A percentile compares a stretch with the other conserved stretches of the same genome.
Evolutionary conservation across 2,113 vertebrate genomes (phyloP).

Genomic region (Chiloscyllium plagiosum): DNA sequence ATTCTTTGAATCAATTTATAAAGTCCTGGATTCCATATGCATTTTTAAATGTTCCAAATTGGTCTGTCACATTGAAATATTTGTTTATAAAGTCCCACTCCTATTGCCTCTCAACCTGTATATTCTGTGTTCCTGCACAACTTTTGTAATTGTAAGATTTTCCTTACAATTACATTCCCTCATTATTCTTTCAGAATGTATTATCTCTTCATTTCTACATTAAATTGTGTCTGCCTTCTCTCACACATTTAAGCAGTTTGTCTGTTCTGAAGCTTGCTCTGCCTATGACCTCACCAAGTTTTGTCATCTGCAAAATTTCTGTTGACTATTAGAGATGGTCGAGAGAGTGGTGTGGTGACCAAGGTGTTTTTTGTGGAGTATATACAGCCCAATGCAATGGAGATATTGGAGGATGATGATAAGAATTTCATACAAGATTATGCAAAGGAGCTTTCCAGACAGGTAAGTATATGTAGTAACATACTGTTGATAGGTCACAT

Average conservation of each 20-base stretch:
- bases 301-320: not conserved
- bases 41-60: not conserved
- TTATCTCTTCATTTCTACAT: not conserved
- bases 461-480: constrained; percentile 45
- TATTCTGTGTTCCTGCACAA: not conserved
- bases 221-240: not conserved
- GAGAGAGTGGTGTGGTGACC: constrained; percentile 76
- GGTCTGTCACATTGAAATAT: not conserved
- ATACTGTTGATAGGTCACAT: not conserved
- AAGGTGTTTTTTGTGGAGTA: constrained; percentile 77
- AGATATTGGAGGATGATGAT: constrained; percentile 46
- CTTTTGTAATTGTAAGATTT: not conserved
- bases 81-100: not conserved
- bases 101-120: not conserved
- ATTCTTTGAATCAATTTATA: not conserved
- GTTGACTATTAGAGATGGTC: constrained; percentile 66
- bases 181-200: not conserved
- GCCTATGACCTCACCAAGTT: not conserved
- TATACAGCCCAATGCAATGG: constrained; percentile 42
- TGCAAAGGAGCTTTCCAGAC: constrained; percentile 39
- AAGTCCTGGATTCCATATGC: not conserved
- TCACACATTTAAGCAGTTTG: not conserved
- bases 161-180: not conserved
- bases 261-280: not conserved
- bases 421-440: constrained; percentile 48